A percentile compares a stretch with the other conserved stretches of the same genome.
Evolutionary conservation across 2,113 vertebrate species (phyloP).

Genomic region (Sander vitreus): DNA sequence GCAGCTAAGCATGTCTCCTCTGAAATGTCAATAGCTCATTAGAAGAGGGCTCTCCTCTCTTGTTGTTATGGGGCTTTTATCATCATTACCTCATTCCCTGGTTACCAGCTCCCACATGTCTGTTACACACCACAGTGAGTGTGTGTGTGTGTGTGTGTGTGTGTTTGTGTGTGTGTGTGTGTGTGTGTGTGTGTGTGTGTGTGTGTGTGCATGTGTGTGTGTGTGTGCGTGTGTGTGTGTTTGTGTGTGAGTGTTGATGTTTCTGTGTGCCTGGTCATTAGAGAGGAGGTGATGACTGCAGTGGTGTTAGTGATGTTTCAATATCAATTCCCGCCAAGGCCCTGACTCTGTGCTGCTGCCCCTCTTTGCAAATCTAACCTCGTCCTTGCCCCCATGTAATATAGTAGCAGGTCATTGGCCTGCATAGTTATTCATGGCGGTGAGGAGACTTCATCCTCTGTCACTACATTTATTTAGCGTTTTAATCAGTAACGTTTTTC

Average conservation of each 20-base stretch:
- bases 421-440: constrained; percentile 26
- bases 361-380: constrained; percentile 46
- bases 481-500: not conserved
- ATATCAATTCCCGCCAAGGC: constrained; percentile 54
- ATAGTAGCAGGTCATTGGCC: constrained; percentile 29
- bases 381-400: constrained; percentile 45
- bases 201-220: not conserved
- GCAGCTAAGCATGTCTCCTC: constrained; percentile 17
- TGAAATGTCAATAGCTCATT: constrained; percentile 76
- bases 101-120: constrained; percentile 52
- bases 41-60: constrained; percentile 41
- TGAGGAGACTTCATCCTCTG: constrained; percentile 1
- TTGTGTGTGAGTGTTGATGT: constrained; percentile 1
- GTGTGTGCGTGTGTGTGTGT: not conserved
- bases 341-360: constrained; percentile 5
- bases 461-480: constrained; percentile 7
- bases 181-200: constrained; percentile 8
- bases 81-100: constrained; percentile 69
- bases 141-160: constrained; percentile 21
- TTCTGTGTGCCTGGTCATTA: constrained; percentile 40
- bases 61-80: constrained; percentile 30
- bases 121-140: constrained; percentile 36
- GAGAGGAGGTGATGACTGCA: constrained; percentile 34
- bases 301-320: constrained; percentile 48
- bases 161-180: constrained; percentile 2